Evolutionary conservation across 2,888 invertebrate genomes (phyloP).

Genomic region (Ernsta delagoae): DNA sequence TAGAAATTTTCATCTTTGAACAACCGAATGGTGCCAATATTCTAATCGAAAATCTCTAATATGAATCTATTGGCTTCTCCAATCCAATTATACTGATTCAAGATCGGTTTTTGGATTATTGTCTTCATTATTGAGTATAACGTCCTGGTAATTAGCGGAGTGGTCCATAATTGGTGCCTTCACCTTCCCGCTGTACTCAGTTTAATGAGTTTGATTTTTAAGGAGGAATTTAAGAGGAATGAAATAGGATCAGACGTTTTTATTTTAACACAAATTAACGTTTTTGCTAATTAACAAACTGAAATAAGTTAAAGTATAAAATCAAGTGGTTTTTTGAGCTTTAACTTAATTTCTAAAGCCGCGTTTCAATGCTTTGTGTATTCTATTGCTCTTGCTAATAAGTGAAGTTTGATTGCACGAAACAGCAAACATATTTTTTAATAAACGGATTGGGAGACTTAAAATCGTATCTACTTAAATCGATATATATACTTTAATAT

Average conservation of each 20-base stretch:
- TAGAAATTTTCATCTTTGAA: background rate
- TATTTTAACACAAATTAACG: background rate
- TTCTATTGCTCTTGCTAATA: too few species aligned
- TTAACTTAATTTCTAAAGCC: too few species aligned
- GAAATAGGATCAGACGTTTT: background rate
- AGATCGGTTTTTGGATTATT: constrained; percentile 15
- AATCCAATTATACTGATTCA: constrained; percentile 18
- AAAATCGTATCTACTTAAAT: too few species aligned
- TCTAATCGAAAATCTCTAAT: constrained; percentile 22
- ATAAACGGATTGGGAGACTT: too few species aligned
- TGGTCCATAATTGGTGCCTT: constrained; percentile 18
- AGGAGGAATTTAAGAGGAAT: background rate
- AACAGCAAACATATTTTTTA: too few species aligned
- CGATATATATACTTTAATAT: too few species aligned
- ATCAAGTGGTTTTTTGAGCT: too few species aligned
- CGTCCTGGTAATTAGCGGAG: constrained; percentile 20
- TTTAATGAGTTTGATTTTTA: constrained; percentile 7
- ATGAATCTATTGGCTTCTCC: constrained; percentile 9
- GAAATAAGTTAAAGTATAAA: too few species aligned
- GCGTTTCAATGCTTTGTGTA: too few species aligned
- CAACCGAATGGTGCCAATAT: constrained; percentile 12
- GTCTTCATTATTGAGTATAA: constrained; percentile 25
- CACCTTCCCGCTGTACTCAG: constrained; percentile 3
- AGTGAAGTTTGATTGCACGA: too few species aligned
- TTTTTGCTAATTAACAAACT: too few species aligned